Evolutionary conservation across 2,888 invertebrate species (phyloP), one percentile per base, ranked within the genome.

Genomic region (Lacanobia oleracea): DNA sequence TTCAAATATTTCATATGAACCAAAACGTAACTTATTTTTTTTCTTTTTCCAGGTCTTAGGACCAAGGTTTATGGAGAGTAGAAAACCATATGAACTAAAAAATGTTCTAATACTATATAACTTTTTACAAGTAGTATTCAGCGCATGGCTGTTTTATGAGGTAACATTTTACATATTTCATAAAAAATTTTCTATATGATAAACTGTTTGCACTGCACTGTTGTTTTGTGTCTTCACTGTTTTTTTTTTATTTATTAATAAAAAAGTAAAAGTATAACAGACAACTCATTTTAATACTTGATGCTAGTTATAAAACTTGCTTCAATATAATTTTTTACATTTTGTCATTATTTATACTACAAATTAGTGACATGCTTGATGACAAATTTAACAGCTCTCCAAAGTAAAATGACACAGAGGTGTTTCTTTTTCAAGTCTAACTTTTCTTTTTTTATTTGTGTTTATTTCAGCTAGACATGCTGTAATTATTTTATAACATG

Each of bases 81-180:
- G 99, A 90, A 98, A 98, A 96, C 98, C 99, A 82, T 97, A 98
- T 94, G 97, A 98, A 92, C 94, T 98, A 91, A 97, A 97, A 93
- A 97, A 97, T 91, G 92, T 97, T 87, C 96, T 98, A 95, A 97
- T 98, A 95, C 92, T 97, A 84, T 98, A 98, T 95, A 98, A 98
- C 96, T 97, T 98, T 91, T 95, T 97, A 91, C 99, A 99, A 98
- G 98, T 99, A 88, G 88, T 98, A 88, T 98, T 99, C 96, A 99
- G 99, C 90, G 96, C 97, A 87, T 99, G 98, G 98, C 97, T 98
- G 86, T 99, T 99, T 95, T 98, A 98, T 95, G 98, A 99, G 98
- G 99, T 99, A 97, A 97, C 23, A 68, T 76, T 78, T 59, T 8
- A 40, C 16, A 78, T 7, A 48, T 48, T 54, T 53, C 61, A 77